Conservation (phyloP, 92 coral and sea anemone genomes). For the Zoanthus sansibaricus region DNA sequence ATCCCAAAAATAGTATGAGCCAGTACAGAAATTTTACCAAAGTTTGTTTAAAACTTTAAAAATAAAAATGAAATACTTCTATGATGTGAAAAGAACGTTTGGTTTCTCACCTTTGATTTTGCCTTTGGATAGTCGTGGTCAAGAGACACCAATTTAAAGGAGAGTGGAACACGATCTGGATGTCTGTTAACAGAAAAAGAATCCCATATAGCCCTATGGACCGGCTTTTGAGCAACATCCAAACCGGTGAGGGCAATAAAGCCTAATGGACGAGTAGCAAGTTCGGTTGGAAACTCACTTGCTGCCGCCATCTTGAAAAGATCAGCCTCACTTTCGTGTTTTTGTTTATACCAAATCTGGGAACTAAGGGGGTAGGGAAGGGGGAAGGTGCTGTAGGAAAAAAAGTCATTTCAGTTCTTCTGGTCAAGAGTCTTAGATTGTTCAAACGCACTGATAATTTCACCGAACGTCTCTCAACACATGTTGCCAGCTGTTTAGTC, state of each 20-base stretch:
- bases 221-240: slow-evolving; percentile 74
- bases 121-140: slow-evolving; percentile 93
- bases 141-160: slow-evolving; percentile 80
- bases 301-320: slow-evolving; percentile 97
- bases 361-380: background rate
- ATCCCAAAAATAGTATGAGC: too few relatives aligned
- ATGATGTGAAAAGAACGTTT: too few relatives aligned
- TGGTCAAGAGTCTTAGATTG: too few relatives aligned
- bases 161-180: slow-evolving; percentile 90
- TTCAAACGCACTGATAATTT: too few relatives aligned
- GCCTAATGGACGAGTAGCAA: slow-evolving; percentile 93
- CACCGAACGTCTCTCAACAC: too few relatives aligned
- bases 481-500: too few relatives aligned
- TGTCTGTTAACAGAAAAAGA: slow-evolving; percentile 92
- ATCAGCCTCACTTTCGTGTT: slow-evolving; percentile 6
- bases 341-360: background rate
- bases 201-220: slow-evolving; percentile 97
- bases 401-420: too few relatives aligned
- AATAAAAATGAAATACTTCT: too few relatives aligned
- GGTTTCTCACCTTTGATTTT: slow-evolving; percentile 77
- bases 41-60: too few relatives aligned
- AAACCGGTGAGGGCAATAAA: slow-evolving; percentile 94
- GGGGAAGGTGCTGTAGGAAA: too few relatives aligned
- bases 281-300: slow-evolving; percentile 94
- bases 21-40: too few relatives aligned